These are phyloP conservation scores for Homarus americanus DNA, from an alignment of 1,140 invertebrate genomes.

Conservation along the genomic window DNA sequence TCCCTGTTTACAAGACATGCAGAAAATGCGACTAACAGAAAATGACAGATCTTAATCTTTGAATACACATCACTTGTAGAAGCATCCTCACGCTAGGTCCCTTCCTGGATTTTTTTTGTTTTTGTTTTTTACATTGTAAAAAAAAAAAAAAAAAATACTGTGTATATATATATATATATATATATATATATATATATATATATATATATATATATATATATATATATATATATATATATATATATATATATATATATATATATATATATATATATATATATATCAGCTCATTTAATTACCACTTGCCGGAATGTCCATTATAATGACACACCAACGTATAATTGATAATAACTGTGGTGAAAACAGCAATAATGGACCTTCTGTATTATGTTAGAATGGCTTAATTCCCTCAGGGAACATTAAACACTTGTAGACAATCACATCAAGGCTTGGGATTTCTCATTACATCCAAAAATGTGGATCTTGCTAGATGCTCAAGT, in stretches of 20 bases:
- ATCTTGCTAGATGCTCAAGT: not conserved
- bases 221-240: conserved; percentile 18
- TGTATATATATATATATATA: conserved; percentile 40
- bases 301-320: conserved; percentile 22
- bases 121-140: not conserved
- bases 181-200: conserved; percentile 33
- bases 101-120: not conserved
- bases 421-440: not conserved
- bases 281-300: conserved; percentile 30
- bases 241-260: conserved; percentile 12
- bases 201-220: conserved; percentile 32
- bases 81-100: not conserved
- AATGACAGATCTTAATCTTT: not conserved
- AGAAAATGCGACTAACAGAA: not conserved
- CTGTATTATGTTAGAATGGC: too few relatives aligned
- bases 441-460: not conserved
- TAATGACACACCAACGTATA: not conserved
- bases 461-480: not conserved
- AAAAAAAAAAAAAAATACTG: conserved; percentile 16
- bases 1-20: not conserved
- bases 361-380: not conserved
- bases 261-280: conserved; percentile 23
- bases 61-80: not conserved
- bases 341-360: not conserved
- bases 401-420: not conserved